Base-by-base conservation (phyloP, 2,797 vertebrate genomes). In the Cottoperca gobio region DNA sequence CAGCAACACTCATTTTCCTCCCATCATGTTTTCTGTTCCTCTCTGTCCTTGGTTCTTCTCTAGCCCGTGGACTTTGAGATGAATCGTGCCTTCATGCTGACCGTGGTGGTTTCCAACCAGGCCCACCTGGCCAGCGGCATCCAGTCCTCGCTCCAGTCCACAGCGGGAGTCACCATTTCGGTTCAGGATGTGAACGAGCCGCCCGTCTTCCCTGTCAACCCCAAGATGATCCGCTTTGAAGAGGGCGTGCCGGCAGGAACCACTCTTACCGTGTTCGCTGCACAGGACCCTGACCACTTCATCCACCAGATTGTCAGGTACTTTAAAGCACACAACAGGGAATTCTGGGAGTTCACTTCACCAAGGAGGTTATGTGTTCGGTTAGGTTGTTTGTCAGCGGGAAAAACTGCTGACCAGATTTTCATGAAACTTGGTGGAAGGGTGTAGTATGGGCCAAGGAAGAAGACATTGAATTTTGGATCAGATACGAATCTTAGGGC, bases 291-390 rank as follows among this genome's bases (percentile, higher is more conserved):
- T 0, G 98, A 99, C 79, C 96, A 97, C 84, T 99, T 98, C 89
- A 95, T 97, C 92, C 98, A 97, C 85, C 98, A 99, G 93, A 96
- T 94, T n/a, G 95, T 99, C 91, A 97, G 97, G 98, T 99, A 92
- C 11, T n/a, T 54, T 12, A 26, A 21, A 28, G 5, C 10, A 26
- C 19, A 65, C 2, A 10, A 21, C 7, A 63, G 12, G 19, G 6
- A 62, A 9, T 19, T 24, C 61, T n/a, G 24, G 42, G 13, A 37
- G 11, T 21, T 53, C 37, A 54, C 53, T n/a, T 35, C 8, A 26
- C 26, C 26, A 26, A 26, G 31, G 31, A 33, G 31, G 31, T 33
- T 33, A 33, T 33, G 31, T 8, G 33, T 8, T 33, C 31, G 33
- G 7, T 33, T 2, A 31, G 31, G 31, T 33, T 33, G 31, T 8